A percentile compares a stretch with the other conserved stretches of the same genome.
Evolutionary conservation across 2,797 vertebrate species (phyloP).

Genomic region (Gymnothorax reevesii): DNA sequence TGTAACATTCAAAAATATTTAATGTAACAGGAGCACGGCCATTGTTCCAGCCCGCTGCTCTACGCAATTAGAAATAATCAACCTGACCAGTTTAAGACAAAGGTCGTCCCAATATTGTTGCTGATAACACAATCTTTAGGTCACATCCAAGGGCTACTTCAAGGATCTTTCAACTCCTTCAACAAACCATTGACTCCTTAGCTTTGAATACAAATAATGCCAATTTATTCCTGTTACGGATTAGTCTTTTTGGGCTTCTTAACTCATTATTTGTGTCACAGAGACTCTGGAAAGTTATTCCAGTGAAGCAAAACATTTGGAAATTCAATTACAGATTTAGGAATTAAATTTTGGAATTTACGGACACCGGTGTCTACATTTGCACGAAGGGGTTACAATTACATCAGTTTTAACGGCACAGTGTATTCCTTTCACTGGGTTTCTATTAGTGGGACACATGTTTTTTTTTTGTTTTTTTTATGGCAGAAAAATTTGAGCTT

Average conservation of each 20-base stretch:
- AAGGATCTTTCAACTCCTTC: not conserved
- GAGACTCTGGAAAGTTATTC: too few species aligned
- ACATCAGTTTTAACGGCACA: not conserved
- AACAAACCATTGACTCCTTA: too few species aligned
- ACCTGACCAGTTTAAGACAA: not conserved
- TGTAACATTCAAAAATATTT: not conserved
- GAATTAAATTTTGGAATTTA: too few species aligned
- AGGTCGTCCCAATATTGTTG: not conserved
- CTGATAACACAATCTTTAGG: not conserved
- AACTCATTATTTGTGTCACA: too few species aligned
- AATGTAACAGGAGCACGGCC: not conserved
- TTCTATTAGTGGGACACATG: not conserved
- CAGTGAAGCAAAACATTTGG: too few species aligned
- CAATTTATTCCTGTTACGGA: too few species aligned
- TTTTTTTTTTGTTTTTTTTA: not conserved
- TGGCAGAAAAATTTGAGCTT: slow-evolving; percentile 50
- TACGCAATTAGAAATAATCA: not conserved
- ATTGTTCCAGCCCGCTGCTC: not conserved
- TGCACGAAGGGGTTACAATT: not conserved
- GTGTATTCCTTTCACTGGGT: not conserved
- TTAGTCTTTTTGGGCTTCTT: too few species aligned
- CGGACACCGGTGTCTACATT: too few species aligned
- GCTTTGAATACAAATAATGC: too few species aligned
- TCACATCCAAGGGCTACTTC: not conserved
- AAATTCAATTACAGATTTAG: too few species aligned